These are phyloP conservation scores for Lycocerus yunnanus DNA, from an alignment of 2,888 invertebrate species.

Conservation along the genomic window DNA sequence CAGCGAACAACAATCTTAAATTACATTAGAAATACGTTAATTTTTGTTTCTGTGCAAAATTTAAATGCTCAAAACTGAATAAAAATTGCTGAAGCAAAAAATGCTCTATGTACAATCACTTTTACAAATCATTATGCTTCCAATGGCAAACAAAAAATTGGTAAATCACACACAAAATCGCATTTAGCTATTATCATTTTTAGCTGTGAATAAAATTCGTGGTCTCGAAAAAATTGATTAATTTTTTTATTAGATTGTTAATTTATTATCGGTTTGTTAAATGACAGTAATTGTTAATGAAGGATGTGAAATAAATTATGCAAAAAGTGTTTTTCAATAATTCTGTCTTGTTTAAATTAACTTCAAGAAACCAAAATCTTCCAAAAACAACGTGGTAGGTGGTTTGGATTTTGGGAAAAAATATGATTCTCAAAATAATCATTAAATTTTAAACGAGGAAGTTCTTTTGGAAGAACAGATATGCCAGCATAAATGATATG, in stretches of 20 bases:
- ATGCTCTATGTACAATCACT: constrained; percentile 24
- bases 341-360: neutral
- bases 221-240: constrained; percentile 16
- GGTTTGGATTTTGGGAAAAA: too few species aligned
- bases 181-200: neutral
- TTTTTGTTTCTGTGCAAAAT: constrained; percentile 21
- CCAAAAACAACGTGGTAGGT: too few species aligned
- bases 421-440: too few species aligned
- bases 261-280: constrained; percentile 14
- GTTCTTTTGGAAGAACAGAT: too few species aligned
- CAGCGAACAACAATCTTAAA: constrained; percentile 9
- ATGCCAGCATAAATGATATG: too few species aligned
- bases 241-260: constrained; percentile 19
- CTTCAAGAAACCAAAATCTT: too few species aligned
- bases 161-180: constrained; percentile 4
- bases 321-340: neutral
- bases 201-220: constrained; percentile 4
- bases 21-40: constrained; percentile 20
- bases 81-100: constrained; percentile 18
- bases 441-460: too few species aligned
- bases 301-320: neutral
- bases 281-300: constrained; percentile 7
- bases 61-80: constrained; percentile 10
- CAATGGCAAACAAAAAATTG: constrained; percentile 8
- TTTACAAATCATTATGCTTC: constrained; percentile 1